Percentiles rank a stretch among this genome's conserved stretches.
These are phyloP conservation scores for Pithys albifrons DNA, from an alignment of 2,113 vertebrate species.

Conservation along the genomic window DNA sequence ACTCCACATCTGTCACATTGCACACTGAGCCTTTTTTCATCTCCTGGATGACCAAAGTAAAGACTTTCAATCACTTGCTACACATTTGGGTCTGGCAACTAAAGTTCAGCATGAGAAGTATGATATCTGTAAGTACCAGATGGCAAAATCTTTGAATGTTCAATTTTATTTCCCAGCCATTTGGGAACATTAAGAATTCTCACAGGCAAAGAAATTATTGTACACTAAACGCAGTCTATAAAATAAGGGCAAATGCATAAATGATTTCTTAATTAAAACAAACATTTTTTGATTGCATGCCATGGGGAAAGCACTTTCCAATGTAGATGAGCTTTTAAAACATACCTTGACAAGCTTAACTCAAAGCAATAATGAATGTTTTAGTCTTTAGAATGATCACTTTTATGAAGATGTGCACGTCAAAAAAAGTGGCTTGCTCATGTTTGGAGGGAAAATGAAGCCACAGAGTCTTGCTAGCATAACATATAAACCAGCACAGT, in stretches of 20 bases:
- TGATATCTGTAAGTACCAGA: conserved; percentile 55
- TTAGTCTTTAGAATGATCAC: conserved; percentile 10
- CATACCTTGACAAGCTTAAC: conserved; percentile 4
- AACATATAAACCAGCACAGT: neutral
- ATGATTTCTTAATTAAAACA: conserved; percentile 74
- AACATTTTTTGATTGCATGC: conserved; percentile 50
- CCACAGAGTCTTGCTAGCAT: neutral
- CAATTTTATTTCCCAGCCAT: conserved; percentile 60
- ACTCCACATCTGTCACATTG: neutral
- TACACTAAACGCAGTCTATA: conserved; percentile 48
- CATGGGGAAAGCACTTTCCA: neutral
- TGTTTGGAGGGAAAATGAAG: neutral
- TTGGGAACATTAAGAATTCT: conserved; percentile 71
- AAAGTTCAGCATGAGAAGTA: conserved; percentile 51
- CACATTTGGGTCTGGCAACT: conserved; percentile 23
- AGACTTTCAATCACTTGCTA: neutral
- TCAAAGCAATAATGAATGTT: neutral
- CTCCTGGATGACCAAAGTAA: neutral
- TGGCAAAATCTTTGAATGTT: conserved; percentile 70
- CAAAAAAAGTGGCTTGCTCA: neutral
- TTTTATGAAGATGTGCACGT: neutral
- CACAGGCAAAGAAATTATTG: conserved; percentile 7
- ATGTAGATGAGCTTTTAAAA: conserved; percentile 53
- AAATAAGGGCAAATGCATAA: conserved; percentile 63
- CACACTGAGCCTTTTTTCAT: neutral